phyloP scores from a whole-genome alignment of 1,140 invertebrate genomes.

The Lucilia cuprina region DNA sequence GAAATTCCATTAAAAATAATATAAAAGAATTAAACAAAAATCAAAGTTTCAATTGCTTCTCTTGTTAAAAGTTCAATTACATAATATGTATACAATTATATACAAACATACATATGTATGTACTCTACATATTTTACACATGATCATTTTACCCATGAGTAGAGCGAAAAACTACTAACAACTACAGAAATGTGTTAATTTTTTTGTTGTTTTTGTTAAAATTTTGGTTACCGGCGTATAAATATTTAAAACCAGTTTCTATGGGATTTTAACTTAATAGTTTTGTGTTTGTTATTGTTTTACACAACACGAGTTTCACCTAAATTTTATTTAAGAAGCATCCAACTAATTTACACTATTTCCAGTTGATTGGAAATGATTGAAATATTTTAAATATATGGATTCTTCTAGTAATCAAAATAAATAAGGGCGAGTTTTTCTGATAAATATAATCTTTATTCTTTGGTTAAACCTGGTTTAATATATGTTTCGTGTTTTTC shows the following conservation, averaged over 20 bases:
- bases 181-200: not conserved
- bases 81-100: not conserved
- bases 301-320: not conserved
- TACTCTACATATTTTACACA: not conserved
- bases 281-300: not conserved
- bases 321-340: not conserved
- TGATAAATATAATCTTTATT: no score
- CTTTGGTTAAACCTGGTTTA: no score
- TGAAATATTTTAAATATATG: not conserved
- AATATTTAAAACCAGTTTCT: not conserved
- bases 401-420: no score
- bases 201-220: not conserved
- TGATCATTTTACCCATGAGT: not conserved
- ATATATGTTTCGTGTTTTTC: no score
- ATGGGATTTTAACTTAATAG: not conserved
- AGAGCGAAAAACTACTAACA: no score
- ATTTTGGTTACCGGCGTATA: not conserved
- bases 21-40: not conserved
- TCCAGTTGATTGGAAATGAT: not conserved
- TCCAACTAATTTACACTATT: not conserved
- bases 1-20: not conserved
- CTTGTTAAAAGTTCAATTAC: not conserved
- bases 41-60: not conserved
- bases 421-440: no score
- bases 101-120: not conserved